A percentile compares a stretch with the other conserved stretches of the same genome.
phyloP scores from a whole-genome alignment of 1,140 invertebrate species.

The Penaeus vannamei region DNA sequence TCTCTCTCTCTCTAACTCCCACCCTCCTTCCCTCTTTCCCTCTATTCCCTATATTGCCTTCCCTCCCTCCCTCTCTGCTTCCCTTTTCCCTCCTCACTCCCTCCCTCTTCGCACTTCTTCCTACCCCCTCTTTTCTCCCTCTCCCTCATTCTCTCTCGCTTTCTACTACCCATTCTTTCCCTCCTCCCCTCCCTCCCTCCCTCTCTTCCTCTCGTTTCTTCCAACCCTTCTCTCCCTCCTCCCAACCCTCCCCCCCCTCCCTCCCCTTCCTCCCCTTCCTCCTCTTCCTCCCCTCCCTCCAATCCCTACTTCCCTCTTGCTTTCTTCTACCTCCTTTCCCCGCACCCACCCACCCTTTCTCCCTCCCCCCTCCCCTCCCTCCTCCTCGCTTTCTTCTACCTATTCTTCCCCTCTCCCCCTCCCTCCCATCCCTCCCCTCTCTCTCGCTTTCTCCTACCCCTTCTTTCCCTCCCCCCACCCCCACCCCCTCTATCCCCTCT shows the following conservation, averaged over 20 bases:
- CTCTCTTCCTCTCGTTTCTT: not conserved
- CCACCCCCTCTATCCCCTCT: too few species aligned
- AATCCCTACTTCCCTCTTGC: not conserved
- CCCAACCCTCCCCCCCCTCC: not conserved
- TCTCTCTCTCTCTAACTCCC: not conserved
- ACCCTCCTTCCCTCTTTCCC: not conserved
- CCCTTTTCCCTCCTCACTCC: conserved; percentile 7
- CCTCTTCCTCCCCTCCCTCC: not conserved
- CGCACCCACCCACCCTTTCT: not conserved
- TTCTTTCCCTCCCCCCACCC: too few species aligned
- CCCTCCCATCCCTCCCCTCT: not conserved
- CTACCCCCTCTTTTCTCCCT: not conserved
- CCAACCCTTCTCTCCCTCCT: too few species aligned
- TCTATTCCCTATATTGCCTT: too few species aligned
- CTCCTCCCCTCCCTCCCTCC: not conserved
- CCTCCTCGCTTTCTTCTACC: not conserved
- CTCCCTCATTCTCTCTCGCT: not conserved
- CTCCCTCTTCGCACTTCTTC: not conserved
- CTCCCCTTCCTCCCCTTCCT: not conserved
- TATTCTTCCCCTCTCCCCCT: not conserved
- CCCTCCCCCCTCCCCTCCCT: not conserved
- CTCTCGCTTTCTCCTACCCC: not conserved
- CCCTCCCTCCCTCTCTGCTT: not conserved
- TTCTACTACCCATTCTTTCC: not conserved
- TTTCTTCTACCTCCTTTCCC: not conserved